These are phyloP conservation scores for Conomelus anceps DNA, from an alignment of 2,888 invertebrate species.

Conservation along the genomic window DNA sequence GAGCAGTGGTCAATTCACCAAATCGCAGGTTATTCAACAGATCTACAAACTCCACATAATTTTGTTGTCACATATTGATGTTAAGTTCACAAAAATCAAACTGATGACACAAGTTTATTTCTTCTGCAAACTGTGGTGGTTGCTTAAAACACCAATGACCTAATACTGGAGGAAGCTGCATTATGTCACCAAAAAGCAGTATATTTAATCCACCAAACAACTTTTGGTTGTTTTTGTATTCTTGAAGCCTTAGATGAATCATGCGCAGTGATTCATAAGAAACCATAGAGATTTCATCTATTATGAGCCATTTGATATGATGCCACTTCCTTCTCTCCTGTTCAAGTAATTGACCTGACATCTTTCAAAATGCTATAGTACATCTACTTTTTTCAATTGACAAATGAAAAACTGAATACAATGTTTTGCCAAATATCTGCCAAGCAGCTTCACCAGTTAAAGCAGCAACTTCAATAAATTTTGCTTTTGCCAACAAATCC, in stretches of 20 bases:
- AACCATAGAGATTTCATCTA: constrained; percentile 37
- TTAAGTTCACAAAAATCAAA: constrained; percentile 27
- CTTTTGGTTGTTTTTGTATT: constrained; percentile 29
- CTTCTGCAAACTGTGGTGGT: constrained; percentile 1
- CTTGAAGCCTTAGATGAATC: constrained; percentile 24
- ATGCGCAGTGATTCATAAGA: constrained; percentile 31
- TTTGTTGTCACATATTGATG: constrained; percentile 26
- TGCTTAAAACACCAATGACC: background rate
- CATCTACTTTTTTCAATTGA: constrained; percentile 2
- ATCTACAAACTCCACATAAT: constrained; percentile 22
- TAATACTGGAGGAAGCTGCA: constrained; percentile 37
- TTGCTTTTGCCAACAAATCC: background rate
- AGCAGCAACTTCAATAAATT: background rate
- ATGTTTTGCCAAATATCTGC: constrained; percentile 7
- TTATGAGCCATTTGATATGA: constrained; percentile 31
- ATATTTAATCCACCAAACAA: constrained; percentile 32
- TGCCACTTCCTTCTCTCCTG: constrained; percentile 30
- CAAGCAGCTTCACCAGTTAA: background rate
- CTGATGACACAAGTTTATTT: constrained; percentile 27
- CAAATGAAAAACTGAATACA: background rate
- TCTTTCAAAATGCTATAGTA: constrained; percentile 24
- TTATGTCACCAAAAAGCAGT: constrained; percentile 32
- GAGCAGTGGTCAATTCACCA: constrained; percentile 31
- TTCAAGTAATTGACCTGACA: background rate
- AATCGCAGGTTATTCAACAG: constrained; percentile 30